Conservation (phyloP, 2,113 vertebrate genomes). For the Corvus hawaiiensis region DNA sequence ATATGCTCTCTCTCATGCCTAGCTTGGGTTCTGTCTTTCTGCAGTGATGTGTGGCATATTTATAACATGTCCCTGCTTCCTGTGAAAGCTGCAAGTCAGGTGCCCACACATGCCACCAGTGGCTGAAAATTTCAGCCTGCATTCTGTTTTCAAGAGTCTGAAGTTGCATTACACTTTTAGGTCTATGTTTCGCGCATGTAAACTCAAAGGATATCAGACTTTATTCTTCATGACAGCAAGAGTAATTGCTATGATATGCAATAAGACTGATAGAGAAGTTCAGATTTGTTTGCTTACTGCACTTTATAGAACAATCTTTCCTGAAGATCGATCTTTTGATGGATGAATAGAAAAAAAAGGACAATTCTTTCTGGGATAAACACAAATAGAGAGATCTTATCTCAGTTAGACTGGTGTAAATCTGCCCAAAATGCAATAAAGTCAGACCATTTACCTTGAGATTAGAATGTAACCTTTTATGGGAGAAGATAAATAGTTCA, state of each 20-base stretch:
- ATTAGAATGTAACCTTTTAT: background rate
- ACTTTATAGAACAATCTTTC: background rate
- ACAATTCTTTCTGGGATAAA: background rate
- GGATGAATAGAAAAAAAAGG: background rate
- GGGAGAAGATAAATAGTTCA: background rate
- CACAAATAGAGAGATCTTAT: background rate
- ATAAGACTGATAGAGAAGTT: background rate
- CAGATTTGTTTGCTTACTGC: background rate
- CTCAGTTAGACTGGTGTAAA: background rate
- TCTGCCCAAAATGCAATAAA: background rate
- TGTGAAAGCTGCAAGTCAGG: background rate
- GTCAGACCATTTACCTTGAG: background rate
- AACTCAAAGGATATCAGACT: background rate
- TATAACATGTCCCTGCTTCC: background rate
- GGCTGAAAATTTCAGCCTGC: background rate
- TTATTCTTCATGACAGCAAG: slow-evolving; percentile 14
- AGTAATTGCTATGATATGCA: slow-evolving; percentile 11
- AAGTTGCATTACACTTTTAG: background rate
- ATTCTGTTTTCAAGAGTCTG: background rate
- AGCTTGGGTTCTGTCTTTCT: background rate
- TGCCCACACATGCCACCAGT: background rate
- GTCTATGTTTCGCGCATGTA: background rate
- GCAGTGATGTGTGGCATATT: fast-evolving
- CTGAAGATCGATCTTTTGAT: background rate
- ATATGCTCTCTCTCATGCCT: fast-evolving